Evolutionary conservation across 2,888 invertebrate genomes (phyloP), one percentile per base, ranked within the genome.

Genomic region (Clanis bilineata): DNA sequence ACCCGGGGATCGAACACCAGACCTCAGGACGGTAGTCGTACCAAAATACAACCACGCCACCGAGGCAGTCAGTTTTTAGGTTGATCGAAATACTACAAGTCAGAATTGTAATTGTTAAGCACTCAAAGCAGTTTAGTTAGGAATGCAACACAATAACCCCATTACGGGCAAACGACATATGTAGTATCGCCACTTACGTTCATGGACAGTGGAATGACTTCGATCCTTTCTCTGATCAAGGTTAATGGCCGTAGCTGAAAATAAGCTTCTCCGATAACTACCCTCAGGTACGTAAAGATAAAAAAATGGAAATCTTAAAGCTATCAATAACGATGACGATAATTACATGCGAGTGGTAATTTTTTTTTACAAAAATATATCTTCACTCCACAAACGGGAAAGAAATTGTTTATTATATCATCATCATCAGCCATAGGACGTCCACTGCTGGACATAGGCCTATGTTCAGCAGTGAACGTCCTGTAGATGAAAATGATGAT

Each of bases 191-290:
- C 64, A 68, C 65, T 72, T 74, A 69, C 66, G 65, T 69, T 59
- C 64, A 64, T 51, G 62, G 62, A 61, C 58, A 61, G 60, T 64
- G 25, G 45, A 67, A 64, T 67, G 65, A 70, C 68, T 72, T 72
- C 63, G 67, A 68, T 69, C 75, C 76, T 72, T 69, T 68, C 69
- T 74, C 71, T 72, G 73, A 80, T 79, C 76, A 82, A 80, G 76
- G 79, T 76, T 80, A 81, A 81, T 72, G 70, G 72, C 59, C 59
- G 67, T 64, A 59, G 65, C 63, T 60, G 67, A 77, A 76, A 75
- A 80, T 73, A 74, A 68, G 68, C 70, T 75, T 64, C 64, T 64
- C 67, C 70, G 69, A 71, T 72, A 73, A 72, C 64, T 68, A 61
- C 62, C 65, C 60, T 64, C 57, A 36, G 57, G 66, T 67, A 56